Percentiles rank a stretch among this genome's conserved stretches.
phyloP scores from a whole-genome alignment of 2,888 invertebrate genomes.

The Eristalis pertinax region DNA sequence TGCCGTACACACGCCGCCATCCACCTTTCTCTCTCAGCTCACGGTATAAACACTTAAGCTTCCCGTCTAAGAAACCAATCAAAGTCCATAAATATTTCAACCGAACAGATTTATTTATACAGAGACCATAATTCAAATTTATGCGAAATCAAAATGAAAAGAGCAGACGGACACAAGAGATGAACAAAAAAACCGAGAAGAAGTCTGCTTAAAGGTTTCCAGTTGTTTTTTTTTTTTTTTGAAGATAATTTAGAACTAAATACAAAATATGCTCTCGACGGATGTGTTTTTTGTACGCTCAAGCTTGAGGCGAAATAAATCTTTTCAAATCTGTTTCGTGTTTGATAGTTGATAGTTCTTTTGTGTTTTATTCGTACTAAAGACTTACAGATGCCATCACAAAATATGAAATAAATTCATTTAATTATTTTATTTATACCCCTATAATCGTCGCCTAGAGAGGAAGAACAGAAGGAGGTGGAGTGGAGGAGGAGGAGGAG shows the following conservation, averaged over 20 bases:
- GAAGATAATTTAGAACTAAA: conserved; percentile 26
- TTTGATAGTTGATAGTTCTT: background rate
- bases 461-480: background rate
- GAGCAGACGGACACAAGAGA: background rate
- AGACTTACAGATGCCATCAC: conserved; percentile 22
- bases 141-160: conserved; percentile 10
- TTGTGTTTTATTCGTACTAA: conserved; percentile 30
- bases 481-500: background rate
- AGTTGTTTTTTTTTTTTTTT: background rate
- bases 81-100: conserved; percentile 16
- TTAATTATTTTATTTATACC: conserved; percentile 30
- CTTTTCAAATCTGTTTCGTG: background rate
- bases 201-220: background rate
- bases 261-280: conserved; percentile 49
- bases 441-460: conserved; percentile 3
- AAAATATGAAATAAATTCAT: conserved; percentile 34
- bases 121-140: conserved; percentile 15
- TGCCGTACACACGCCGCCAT: background rate
- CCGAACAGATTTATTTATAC: conserved; percentile 4
- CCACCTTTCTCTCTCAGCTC: conserved; percentile 1
- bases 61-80: background rate
- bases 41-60: conserved; percentile 9
- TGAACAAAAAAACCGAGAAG: background rate
- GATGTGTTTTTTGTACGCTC: conserved; percentile 7
- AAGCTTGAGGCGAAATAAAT: conserved; percentile 27